Evolutionary conservation across 2,888 invertebrate species (phyloP).

Genomic region (Epirrhoe tristata): DNA sequence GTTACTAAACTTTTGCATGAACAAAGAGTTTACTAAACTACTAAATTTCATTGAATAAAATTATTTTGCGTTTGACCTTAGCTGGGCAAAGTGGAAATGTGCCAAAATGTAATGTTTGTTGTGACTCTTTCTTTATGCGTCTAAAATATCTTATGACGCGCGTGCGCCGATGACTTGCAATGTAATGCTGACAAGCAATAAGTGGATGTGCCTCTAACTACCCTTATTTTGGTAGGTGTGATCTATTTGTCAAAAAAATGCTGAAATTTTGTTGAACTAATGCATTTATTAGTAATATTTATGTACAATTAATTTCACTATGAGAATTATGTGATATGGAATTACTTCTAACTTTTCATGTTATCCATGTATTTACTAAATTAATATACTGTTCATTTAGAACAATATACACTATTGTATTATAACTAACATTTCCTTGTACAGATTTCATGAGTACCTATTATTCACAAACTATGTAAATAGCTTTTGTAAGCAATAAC

Average conservation of each 20-base stretch:
- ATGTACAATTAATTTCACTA: slow-evolving; percentile 8
- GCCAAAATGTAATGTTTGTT: neutral
- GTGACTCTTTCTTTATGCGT: neutral
- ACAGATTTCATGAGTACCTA: neutral
- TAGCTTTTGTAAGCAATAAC: neutral
- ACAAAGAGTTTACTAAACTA: neutral
- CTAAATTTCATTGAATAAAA: neutral
- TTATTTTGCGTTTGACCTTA: neutral
- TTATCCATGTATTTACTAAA: neutral
- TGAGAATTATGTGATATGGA: slow-evolving; percentile 5
- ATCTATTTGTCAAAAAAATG: neutral
- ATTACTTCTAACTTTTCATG: neutral
- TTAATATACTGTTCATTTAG: neutral
- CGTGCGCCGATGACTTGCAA: neutral
- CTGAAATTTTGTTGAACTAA: slow-evolving; percentile 3
- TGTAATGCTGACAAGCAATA: neutral
- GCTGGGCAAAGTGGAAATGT: neutral
- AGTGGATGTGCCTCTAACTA: neutral
- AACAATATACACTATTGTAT: neutral
- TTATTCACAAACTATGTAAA: neutral
- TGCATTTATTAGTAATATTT: slow-evolving; percentile 10
- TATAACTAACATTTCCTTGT: neutral
- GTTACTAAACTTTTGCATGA: neutral
- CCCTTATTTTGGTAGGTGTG: neutral
- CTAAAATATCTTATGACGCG: neutral